Conservation (phyloP, 2,113 vertebrate genomes). For the Cyprinodon brontotheroides region DNA sequence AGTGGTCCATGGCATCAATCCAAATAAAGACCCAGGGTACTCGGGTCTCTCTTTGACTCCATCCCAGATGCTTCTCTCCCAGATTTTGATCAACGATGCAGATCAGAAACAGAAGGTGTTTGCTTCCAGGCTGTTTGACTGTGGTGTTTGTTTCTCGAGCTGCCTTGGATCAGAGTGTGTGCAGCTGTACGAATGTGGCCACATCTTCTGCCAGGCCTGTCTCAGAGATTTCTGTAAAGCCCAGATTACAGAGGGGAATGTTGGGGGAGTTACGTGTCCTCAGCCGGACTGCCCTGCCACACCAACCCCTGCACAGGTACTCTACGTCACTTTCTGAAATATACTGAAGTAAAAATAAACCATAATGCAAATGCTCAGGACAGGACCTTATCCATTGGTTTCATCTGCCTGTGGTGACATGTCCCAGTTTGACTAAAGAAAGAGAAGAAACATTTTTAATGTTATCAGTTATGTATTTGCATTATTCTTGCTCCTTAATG, state of each 20-base stretch:
- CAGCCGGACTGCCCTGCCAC: slow-evolving; percentile 82
- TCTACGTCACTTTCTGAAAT: not conserved
- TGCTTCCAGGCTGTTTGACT: slow-evolving; percentile 81
- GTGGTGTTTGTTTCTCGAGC: slow-evolving; percentile 85
- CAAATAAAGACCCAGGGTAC: not conserved
- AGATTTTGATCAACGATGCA: slow-evolving; percentile 86
- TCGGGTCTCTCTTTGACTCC: slow-evolving; percentile 65
- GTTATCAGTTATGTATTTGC: not conserved
- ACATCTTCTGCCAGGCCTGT: slow-evolving; percentile 87
- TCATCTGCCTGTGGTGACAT: no score
- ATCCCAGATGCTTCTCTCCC: slow-evolving; percentile 78
- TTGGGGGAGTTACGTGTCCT: slow-evolving; percentile 85
- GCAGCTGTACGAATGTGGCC: slow-evolving; percentile 82
- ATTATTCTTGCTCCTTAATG: not conserved
- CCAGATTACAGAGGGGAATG: slow-evolving; percentile 87
- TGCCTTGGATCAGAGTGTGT: slow-evolving; percentile 85
- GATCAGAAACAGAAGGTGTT: slow-evolving; percentile 84
- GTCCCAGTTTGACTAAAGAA: no score
- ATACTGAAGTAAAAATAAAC: not conserved
- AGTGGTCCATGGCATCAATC: not conserved
- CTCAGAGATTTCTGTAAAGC: slow-evolving; percentile 86
- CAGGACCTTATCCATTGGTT: no score
- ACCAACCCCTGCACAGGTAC: slow-evolving; percentile 88
- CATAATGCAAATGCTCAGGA: no score
- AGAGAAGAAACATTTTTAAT: no score